phyloP scores from a whole-genome alignment of 2,888 invertebrate genomes.

The Dromius quadrimaculatus region DNA sequence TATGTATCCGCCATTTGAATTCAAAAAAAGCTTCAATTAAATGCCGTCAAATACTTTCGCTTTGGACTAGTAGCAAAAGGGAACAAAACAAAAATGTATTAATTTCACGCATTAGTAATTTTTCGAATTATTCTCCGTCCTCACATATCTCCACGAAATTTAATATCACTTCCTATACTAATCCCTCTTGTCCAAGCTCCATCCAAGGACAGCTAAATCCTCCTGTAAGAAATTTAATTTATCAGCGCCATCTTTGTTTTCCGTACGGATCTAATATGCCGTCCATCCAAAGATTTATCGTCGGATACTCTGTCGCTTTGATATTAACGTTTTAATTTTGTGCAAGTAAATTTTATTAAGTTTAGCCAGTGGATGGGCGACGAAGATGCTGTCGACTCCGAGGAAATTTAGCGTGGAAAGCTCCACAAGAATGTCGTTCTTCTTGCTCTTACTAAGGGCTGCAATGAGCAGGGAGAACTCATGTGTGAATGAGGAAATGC shows the following conservation, averaged over 20 bases:
- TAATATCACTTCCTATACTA: too few species aligned
- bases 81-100: too few species aligned
- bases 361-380: slow-evolving; percentile 9
- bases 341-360: slow-evolving; percentile 50
- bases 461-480: neutral
- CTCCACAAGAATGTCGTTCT: slow-evolving; percentile 29
- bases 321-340: slow-evolving; percentile 52
- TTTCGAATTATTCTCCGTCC: too few species aligned
- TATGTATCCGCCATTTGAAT: slow-evolving; percentile 27
- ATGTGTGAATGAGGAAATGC: neutral
- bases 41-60: neutral
- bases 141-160: too few species aligned
- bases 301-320: slow-evolving; percentile 45
- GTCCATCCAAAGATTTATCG: slow-evolving; percentile 40
- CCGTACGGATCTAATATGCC: slow-evolving; percentile 37
- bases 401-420: slow-evolving; percentile 8
- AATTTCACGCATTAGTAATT: too few species aligned
- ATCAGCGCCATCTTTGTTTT: slow-evolving; percentile 32
- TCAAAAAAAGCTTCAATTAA: slow-evolving; percentile 20
- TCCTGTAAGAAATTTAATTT: slow-evolving; percentile 47
- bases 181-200: neutral
- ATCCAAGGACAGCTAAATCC: neutral
- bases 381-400: neutral
- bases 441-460: neutral
- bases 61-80: too few species aligned